Conservation (phyloP, 2,888 invertebrate genomes). For the Odontocolon sp. region DNA sequence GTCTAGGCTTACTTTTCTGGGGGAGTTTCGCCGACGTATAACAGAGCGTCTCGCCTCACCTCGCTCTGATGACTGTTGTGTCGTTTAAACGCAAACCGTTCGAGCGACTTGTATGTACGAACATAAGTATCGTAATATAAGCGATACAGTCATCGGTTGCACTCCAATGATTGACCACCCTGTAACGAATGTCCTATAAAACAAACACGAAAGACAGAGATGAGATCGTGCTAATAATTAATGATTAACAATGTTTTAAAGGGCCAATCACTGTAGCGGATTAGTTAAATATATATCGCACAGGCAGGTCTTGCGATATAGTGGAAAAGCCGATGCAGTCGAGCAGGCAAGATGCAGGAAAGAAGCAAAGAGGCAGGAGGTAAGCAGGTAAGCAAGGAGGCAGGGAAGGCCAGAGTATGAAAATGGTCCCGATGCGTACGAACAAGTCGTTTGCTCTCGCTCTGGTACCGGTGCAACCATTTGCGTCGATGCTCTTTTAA, state of each 20-base stretch:
- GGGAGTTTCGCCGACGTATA: constrained; percentile 63
- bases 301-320: no score
- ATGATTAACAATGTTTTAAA: no score
- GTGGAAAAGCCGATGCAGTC: not conserved
- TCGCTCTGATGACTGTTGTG: constrained; percentile 75
- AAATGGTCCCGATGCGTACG: constrained; percentile 60
- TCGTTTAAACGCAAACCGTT: constrained; percentile 70
- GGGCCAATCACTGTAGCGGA: no score
- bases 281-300: no score
- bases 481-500: constrained; percentile 49
- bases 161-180: no score
- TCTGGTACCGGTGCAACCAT: constrained; percentile 42
- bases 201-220: no score
- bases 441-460: constrained; percentile 50
- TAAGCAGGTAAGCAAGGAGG: constrained; percentile 19
- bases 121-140: no score
- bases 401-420: constrained; percentile 42
- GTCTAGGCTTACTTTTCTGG: no score
- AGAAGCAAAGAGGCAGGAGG: not conserved
- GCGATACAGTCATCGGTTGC: no score
- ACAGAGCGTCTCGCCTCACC: constrained; percentile 68
- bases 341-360: not conserved
- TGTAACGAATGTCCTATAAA: no score
- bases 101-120: constrained; percentile 66
- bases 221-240: no score